These are phyloP conservation scores for Apistogramma diplotaenia DNA, from an alignment of 2,113 vertebrate genomes.

Conservation along the genomic window DNA sequence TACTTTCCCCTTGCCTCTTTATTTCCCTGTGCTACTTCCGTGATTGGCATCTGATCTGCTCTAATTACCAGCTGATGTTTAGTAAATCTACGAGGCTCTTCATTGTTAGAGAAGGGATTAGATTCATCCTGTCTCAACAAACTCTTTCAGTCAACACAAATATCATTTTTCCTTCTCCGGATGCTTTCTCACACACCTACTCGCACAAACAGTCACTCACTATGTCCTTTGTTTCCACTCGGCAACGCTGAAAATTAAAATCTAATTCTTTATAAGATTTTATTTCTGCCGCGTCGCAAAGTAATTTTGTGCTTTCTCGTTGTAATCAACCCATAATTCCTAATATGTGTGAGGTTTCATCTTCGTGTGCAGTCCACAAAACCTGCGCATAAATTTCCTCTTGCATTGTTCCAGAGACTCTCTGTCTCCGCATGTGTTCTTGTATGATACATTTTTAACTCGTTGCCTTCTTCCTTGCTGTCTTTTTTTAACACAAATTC, in stretches of 20 bases:
- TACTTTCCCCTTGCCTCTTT: neutral
- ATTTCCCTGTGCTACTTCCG: neutral
- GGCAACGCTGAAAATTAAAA: neutral
- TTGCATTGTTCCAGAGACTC: neutral
- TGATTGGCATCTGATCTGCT: conserved; percentile 37
- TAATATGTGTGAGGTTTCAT: neutral
- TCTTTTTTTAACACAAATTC: neutral
- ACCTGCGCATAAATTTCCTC: neutral
- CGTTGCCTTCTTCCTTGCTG: neutral
- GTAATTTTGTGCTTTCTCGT: neutral
- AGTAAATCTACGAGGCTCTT: conserved; percentile 36
- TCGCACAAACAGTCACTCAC: neutral
- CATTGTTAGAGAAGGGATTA: conserved; percentile 38
- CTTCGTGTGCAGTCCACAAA: neutral
- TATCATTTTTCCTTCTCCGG: conserved; percentile 2
- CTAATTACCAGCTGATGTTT: conserved; percentile 44
- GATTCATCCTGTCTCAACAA: conserved; percentile 7
- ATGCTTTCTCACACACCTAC: neutral
- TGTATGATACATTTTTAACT: neutral
- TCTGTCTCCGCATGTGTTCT: neutral
- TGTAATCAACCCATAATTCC: neutral
- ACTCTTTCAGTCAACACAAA: conserved; percentile 21
- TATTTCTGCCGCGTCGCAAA: neutral
- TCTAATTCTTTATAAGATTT: neutral
- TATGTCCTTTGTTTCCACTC: neutral